These are phyloP conservation scores for Oreortyx pictus DNA, from an alignment of 2,797 vertebrate species.

Conservation along the genomic window DNA sequence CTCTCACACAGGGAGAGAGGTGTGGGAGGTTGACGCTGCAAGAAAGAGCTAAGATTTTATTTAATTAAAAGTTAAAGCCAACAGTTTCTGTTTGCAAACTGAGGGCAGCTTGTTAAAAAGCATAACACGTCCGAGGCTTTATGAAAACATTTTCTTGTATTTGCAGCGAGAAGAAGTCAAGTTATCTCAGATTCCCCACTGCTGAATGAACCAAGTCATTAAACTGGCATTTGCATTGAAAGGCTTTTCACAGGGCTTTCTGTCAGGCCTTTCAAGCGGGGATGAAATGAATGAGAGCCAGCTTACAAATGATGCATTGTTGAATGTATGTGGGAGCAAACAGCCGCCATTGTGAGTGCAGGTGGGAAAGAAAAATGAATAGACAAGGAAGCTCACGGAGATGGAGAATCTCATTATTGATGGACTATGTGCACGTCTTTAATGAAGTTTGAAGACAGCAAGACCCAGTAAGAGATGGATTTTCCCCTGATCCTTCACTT, in stretches of 20 bases:
- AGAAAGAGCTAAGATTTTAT: constrained; percentile 36
- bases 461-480: constrained; percentile 24
- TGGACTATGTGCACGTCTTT: constrained; percentile 39
- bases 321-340: constrained; percentile 77
- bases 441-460: constrained; percentile 44
- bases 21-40: not conserved
- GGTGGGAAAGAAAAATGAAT: constrained; percentile 83
- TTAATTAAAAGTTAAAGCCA: not conserved
- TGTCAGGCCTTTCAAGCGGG: constrained; percentile 78
- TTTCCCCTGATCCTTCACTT: constrained; percentile 28
- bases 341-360: constrained; percentile 78
- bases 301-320: constrained; percentile 82
- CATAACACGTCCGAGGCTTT: constrained; percentile 73
- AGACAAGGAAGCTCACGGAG: constrained; percentile 75
- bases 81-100: constrained; percentile 50
- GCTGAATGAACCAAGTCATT: constrained; percentile 83
- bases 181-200: constrained; percentile 62
- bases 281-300: constrained; percentile 74
- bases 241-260: constrained; percentile 79
- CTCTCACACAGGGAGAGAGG: not conserved
- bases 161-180: constrained; percentile 73
- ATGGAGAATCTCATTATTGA: constrained; percentile 67
- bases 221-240: constrained; percentile 81
- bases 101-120: constrained; percentile 71
- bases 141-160: constrained; percentile 80